Evolutionary conservation across 2,797 vertebrate species (phyloP).

Genomic region (Corythornis leucogaster): DNA sequence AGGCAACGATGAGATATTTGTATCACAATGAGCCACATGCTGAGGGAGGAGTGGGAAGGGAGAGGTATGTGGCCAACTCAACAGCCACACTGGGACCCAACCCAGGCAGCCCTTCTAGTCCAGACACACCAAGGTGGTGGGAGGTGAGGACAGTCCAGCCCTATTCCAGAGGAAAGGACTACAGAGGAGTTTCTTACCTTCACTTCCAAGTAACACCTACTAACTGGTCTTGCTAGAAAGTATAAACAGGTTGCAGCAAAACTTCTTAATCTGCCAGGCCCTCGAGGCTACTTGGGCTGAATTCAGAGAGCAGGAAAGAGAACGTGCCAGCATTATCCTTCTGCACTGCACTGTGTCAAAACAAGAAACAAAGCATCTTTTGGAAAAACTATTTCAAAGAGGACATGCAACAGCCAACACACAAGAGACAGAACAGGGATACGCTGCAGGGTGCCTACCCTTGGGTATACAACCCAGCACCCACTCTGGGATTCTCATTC

Average conservation of each 20-base stretch:
- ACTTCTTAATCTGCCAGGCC: not conserved
- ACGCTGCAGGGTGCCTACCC: not conserved
- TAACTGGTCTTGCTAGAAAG: not conserved
- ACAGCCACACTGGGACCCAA: not conserved
- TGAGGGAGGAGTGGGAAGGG: slow-evolving; percentile 4
- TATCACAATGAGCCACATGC: slow-evolving; percentile 50
- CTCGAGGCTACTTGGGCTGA: not conserved
- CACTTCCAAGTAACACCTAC: not conserved
- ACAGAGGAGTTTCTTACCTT: not conserved
- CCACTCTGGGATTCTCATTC: not conserved
- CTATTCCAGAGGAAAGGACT: not conserved
- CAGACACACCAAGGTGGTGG: not conserved
- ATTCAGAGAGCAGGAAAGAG: not conserved
- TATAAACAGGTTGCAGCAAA: not conserved
- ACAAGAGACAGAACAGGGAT: not conserved
- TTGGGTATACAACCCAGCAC: not conserved
- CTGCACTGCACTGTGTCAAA: not conserved
- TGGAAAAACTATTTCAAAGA: not conserved
- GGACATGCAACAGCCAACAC: not conserved
- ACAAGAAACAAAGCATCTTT: not conserved
- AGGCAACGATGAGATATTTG: slow-evolving; percentile 35
- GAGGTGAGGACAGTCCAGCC: not conserved
- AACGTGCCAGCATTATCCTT: not conserved
- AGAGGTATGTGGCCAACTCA: slow-evolving; percentile 3
- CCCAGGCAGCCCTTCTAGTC: not conserved